These are phyloP conservation scores for Lomographa bimaculata DNA, from an alignment of 2,888 invertebrate species.

Conservation along the genomic window DNA sequence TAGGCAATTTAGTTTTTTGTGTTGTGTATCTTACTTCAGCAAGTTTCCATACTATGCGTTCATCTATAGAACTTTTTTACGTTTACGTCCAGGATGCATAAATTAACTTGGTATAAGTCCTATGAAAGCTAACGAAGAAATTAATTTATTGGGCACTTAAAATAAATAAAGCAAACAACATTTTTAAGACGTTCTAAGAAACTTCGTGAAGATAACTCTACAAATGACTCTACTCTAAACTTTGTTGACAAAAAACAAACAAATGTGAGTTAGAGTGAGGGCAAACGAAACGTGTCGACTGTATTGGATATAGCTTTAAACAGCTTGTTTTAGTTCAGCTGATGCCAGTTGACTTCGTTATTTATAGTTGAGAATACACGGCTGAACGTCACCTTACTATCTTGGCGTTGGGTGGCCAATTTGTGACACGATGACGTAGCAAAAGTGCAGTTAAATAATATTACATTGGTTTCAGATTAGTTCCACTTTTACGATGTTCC, in stretches of 20 bases:
- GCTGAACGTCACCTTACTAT: constrained; percentile 37
- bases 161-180: no score
- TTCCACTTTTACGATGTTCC: no score
- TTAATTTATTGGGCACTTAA: no score
- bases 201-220: constrained; percentile 10
- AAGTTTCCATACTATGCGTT: no score
- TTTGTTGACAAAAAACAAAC: constrained; percentile 32
- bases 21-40: no score
- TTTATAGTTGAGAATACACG: constrained; percentile 54
- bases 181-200: constrained; percentile 15
- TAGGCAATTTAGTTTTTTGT: no score
- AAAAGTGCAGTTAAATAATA: constrained; percentile 8
- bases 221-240: constrained; percentile 15
- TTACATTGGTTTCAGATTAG: no score
- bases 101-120: no score
- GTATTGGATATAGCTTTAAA: constrained; percentile 44
- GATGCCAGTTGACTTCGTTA: constrained; percentile 59
- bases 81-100: no score
- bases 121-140: no score
- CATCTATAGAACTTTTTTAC: no score
- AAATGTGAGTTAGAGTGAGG: constrained; percentile 29
- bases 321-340: constrained; percentile 52
- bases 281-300: constrained; percentile 51
- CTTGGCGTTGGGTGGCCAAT: constrained; percentile 15
- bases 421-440: constrained; percentile 10